A percentile compares a stretch with the other conserved stretches of the same genome.
Evolutionary conservation across 2,888 invertebrate species (phyloP).

Genomic region (Meta bourneti): DNA sequence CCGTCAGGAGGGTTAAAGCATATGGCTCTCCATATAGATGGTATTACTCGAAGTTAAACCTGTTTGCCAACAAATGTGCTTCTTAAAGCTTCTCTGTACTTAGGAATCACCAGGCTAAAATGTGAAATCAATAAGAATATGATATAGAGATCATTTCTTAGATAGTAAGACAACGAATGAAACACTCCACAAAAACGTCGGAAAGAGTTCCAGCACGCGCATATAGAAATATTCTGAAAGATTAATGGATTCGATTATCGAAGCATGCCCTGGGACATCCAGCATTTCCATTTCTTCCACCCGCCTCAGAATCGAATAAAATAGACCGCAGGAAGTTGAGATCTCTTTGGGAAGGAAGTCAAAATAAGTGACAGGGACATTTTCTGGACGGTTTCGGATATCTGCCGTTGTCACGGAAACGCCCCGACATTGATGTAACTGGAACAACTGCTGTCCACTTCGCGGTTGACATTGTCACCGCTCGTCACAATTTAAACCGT

Average conservation of each 20-base stretch:
- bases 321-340: conserved; percentile 26
- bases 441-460: conserved; percentile 46
- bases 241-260: background rate
- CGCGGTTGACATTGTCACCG: conserved; percentile 11
- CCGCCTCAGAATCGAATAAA: background rate
- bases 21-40: no score
- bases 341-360: conserved; percentile 3
- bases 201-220: background rate
- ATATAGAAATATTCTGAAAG: background rate
- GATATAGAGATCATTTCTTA: background rate
- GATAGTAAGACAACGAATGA: background rate
- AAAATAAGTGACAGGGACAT: conserved; percentile 38
- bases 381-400: conserved; percentile 41
- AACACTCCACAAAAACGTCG: background rate
- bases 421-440: conserved; percentile 13
- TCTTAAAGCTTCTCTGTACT: no score
- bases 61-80: no score
- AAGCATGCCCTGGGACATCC: background rate
- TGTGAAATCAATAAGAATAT: background rate
- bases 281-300: background rate
- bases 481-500: background rate
- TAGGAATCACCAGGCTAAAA: no score
- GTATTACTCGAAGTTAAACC: no score
- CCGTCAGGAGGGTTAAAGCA: no score
- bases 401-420: conserved; percentile 51